phyloP scores from a whole-genome alignment of 2,888 invertebrate genomes.

The Caenorhabditis afra region DNA sequence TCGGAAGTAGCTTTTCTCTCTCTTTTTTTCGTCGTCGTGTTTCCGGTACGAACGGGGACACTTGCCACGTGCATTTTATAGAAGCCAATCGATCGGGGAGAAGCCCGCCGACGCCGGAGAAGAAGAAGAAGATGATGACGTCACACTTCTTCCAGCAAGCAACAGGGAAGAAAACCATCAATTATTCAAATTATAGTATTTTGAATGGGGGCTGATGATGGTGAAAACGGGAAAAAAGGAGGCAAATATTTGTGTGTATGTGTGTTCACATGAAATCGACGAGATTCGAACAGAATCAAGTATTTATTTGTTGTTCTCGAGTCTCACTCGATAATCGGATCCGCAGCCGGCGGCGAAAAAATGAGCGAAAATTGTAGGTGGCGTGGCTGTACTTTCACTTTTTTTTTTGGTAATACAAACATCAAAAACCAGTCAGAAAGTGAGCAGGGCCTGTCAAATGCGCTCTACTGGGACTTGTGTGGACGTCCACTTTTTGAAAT shows the following conservation, averaged over 20 bases:
- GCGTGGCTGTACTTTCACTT: constrained; percentile 11
- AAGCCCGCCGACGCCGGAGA: constrained; percentile 3
- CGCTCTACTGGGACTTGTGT: background rate
- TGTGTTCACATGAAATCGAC: background rate
- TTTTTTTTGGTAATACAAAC: constrained; percentile 4
- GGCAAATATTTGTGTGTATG: constrained; percentile 22
- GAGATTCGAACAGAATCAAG: constrained; percentile 7
- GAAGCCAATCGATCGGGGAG: constrained; percentile 18
- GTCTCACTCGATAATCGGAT: constrained; percentile 17
- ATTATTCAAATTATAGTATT: constrained; percentile 38
- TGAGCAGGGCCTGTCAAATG: background rate
- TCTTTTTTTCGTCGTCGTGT: background rate
- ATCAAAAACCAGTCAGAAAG: constrained; percentile 16
- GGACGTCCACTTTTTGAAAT: no score
- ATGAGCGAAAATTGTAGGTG: background rate
- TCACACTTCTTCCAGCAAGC: no score
- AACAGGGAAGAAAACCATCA: constrained; percentile 18
- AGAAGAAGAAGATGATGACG: constrained; percentile 3
- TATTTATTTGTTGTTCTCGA: constrained; percentile 26
- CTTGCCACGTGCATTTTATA: constrained; percentile 3
- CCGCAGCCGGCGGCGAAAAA: no score
- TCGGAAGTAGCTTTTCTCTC: background rate
- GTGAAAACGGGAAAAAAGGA: constrained; percentile 2
- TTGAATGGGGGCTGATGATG: background rate
- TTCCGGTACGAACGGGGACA: background rate